phyloP scores from a whole-genome alignment of 2,888 invertebrate genomes.

The Lacanobia wlatinum region DNA sequence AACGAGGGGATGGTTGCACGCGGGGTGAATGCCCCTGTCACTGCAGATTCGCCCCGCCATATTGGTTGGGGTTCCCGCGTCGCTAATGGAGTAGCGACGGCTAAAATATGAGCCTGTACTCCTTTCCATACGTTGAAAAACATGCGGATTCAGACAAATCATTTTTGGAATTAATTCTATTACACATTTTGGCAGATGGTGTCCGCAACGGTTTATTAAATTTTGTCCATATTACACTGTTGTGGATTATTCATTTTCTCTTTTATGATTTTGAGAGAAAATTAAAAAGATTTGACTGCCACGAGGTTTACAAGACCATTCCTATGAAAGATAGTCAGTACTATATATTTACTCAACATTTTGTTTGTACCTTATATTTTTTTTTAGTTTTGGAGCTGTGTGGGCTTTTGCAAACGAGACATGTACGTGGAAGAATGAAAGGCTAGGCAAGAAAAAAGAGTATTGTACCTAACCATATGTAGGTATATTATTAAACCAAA shows the following conservation, averaged over 20 bases:
- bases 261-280: conserved; percentile 4
- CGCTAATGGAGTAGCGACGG: conserved; percentile 87
- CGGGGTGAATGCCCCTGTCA: conserved; percentile 89
- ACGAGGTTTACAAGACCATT: background rate
- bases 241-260: conserved; percentile 9
- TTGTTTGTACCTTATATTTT: no score
- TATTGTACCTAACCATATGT: background rate
- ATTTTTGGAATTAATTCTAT: conserved; percentile 70
- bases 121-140: conserved; percentile 83
- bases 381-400: background rate
- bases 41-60: conserved; percentile 88
- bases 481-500: background rate
- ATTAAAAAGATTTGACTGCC: background rate
- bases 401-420: background rate
- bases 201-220: conserved; percentile 20
- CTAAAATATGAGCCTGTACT: conserved; percentile 87
- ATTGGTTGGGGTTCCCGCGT: conserved; percentile 87
- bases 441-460: background rate
- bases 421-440: background rate
- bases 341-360: no score
- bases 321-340: background rate
- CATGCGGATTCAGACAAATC: conserved; percentile 75
- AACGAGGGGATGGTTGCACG: conserved; percentile 88
- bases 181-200: conserved; percentile 60
- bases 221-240: conserved; percentile 13